Conservation (phyloP, 2,113 vertebrate genomes). For the Apeltes quadracus region DNA sequence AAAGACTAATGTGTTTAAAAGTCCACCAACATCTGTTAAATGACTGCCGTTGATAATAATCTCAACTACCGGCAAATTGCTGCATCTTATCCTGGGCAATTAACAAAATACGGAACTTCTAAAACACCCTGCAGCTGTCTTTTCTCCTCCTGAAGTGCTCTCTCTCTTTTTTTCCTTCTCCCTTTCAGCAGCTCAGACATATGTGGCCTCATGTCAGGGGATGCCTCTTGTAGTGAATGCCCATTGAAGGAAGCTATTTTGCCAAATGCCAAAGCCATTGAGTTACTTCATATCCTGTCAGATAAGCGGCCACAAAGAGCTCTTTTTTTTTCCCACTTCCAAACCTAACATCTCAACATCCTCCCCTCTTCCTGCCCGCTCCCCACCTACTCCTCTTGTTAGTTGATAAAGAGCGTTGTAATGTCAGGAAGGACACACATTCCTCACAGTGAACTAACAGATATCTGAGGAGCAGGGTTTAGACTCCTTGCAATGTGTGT, state of each 20-base stretch:
- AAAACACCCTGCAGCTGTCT: constrained; percentile 76
- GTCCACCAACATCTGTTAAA: constrained; percentile 76
- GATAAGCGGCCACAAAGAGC: constrained; percentile 83
- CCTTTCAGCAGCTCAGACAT: constrained; percentile 56
- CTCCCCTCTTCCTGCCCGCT: constrained; percentile 65
- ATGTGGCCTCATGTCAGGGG: constrained; percentile 69
- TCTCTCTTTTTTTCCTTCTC: constrained; percentile 29
- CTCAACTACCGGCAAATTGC: constrained; percentile 78
- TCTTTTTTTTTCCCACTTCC: constrained; percentile 72
- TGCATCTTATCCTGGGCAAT: constrained; percentile 78
- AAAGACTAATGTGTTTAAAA: constrained; percentile 62
- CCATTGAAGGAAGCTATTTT: constrained; percentile 83
- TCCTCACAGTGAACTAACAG: constrained; percentile 74
- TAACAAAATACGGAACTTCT: constrained; percentile 77
- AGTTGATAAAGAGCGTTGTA: constrained; percentile 79
- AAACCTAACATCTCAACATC: constrained; percentile 78
- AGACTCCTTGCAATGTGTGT: constrained; percentile 43
- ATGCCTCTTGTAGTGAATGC: constrained; percentile 72
- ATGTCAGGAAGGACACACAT: constrained; percentile 83
- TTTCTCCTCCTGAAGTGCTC: constrained; percentile 52
- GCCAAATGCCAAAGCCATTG: constrained; percentile 80
- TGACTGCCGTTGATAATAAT: constrained; percentile 77
- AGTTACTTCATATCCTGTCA: constrained; percentile 83
- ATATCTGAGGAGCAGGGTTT: constrained; percentile 65
- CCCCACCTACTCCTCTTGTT: constrained; percentile 71